phyloP scores from a whole-genome alignment of 2,888 invertebrate species.

The Dioctria linearis region DNA sequence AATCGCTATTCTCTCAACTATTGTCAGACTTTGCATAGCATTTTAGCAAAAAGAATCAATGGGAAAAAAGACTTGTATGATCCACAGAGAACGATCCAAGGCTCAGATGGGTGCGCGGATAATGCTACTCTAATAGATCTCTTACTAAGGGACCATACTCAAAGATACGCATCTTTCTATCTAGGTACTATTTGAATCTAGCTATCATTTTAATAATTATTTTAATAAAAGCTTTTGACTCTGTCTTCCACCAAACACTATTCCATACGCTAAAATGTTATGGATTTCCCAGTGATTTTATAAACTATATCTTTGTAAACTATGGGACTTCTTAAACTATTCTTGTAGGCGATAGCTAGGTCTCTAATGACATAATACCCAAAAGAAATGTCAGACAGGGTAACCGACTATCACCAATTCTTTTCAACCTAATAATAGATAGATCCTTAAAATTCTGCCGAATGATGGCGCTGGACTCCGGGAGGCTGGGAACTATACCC shows the following conservation, averaged over 20 bases:
- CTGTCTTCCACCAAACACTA: not conserved
- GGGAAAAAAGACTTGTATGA: too few species aligned
- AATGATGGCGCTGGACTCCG: not conserved
- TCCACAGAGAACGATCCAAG: too few species aligned
- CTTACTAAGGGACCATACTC: too few species aligned
- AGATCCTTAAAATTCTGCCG: not conserved
- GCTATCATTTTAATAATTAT: too few species aligned
- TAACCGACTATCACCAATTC: conserved; percentile 5
- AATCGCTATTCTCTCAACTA: not conserved
- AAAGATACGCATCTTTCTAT: too few species aligned
- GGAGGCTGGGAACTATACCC: not conserved
- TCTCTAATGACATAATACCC: not conserved
- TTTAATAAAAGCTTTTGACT: too few species aligned
- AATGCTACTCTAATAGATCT: too few species aligned
- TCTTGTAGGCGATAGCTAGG: not conserved
- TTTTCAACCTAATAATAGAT: not conserved
- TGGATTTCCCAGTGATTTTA: not conserved
- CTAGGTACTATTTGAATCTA: too few species aligned
- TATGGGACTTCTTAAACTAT: not conserved
- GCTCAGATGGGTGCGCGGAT: too few species aligned
- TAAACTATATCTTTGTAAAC: not conserved
- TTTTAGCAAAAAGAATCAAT: not conserved
- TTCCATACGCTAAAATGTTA: not conserved
- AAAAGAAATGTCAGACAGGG: not conserved
- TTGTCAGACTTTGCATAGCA: conserved; percentile 2